Conservation (phyloP, 2,888 invertebrate species). For the Taphrorychus bicolor region DNA sequence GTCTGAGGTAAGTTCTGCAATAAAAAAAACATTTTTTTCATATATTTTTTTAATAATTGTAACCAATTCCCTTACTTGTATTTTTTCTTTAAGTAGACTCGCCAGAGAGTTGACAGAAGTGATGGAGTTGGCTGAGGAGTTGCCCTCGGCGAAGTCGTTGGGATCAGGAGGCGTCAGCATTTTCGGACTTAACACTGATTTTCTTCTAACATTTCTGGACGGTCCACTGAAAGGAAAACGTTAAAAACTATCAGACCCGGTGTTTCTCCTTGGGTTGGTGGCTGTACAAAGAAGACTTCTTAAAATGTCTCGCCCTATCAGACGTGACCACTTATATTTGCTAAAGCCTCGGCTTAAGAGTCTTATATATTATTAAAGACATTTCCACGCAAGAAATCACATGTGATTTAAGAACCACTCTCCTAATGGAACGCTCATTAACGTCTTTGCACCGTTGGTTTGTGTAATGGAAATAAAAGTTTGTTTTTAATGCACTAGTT, state of each 20-base stretch:
- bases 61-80: slow-evolving; percentile 79
- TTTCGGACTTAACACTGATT: slow-evolving; percentile 65
- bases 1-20: slow-evolving; percentile 75
- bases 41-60: background rate
- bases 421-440: background rate
- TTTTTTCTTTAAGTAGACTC: slow-evolving; percentile 81
- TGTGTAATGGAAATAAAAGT: no score
- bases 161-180: slow-evolving; percentile 63
- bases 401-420: background rate
- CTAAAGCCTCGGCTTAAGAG: background rate
- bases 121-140: slow-evolving; percentile 78
- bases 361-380: no score
- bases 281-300: no score
- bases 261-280: no score
- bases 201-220: slow-evolving; percentile 69
- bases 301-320: background rate
- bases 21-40: background rate
- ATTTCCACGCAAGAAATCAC: background rate
- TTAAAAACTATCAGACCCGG: no score
- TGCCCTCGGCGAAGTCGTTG: slow-evolving; percentile 65
- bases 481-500: no score
- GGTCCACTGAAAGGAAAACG: slow-evolving; percentile 63
- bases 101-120: slow-evolving; percentile 87
- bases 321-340: background rate
- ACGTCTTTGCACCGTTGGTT: no score